phyloP scores from a whole-genome alignment of 2,888 invertebrate species.

The Rapana venosa region DNA sequence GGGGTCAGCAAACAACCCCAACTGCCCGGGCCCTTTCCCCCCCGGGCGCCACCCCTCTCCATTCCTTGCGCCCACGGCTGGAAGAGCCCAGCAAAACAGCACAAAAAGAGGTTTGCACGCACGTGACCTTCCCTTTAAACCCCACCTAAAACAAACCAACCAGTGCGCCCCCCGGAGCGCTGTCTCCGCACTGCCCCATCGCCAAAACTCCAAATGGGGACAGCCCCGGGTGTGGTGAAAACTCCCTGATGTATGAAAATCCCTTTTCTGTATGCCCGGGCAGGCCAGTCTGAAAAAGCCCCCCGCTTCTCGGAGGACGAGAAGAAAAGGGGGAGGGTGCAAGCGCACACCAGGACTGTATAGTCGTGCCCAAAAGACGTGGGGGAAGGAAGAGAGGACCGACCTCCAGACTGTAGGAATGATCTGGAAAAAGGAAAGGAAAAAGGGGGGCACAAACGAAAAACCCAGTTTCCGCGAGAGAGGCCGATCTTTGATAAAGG shows the following conservation, averaged over 20 bases:
- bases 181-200: not conserved
- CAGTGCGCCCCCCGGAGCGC: not conserved
- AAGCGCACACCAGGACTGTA: not conserved
- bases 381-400: not conserved
- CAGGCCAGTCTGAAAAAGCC: not conserved
- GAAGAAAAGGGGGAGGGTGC: not conserved
- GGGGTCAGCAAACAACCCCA: not conserved
- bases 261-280: not conserved
- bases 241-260: not conserved
- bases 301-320: not conserved
- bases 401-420: not conserved
- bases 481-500: not conserved
- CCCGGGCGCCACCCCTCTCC: not conserved
- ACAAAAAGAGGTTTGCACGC: conserved; percentile 6
- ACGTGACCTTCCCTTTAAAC: not conserved
- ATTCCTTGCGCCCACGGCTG: conserved; percentile 21
- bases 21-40: conserved; percentile 15
- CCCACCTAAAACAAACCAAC: not conserved
- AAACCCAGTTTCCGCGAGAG: too few species aligned
- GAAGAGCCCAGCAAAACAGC: conserved; percentile 32
- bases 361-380: not conserved
- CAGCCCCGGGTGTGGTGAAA: not conserved
- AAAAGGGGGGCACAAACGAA: not conserved
- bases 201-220: not conserved
- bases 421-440: not conserved